Percentiles rank a stretch among this genome's conserved stretches.
Evolutionary conservation across 2,113 vertebrate species (phyloP).

Genomic region (Callospermophilus lateralis): DNA sequence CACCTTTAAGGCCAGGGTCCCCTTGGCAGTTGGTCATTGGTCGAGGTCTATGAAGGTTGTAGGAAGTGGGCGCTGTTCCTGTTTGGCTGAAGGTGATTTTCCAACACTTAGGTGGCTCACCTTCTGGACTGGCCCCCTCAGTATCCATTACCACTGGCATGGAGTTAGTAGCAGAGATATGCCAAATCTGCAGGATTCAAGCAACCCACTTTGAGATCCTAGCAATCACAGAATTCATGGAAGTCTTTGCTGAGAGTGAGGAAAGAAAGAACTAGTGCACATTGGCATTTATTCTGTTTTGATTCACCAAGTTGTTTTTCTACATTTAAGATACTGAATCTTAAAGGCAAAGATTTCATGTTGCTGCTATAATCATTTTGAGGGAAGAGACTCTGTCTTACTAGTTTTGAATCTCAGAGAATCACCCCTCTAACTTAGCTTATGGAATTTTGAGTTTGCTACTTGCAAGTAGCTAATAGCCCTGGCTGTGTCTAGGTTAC

Average conservation of each 20-base stretch:
- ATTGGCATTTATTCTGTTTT: not conserved
- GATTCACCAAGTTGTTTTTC: not conserved
- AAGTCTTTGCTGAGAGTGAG: not conserved
- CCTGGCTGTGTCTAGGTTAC: not conserved
- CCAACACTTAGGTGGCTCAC: not conserved
- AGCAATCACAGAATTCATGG: not conserved
- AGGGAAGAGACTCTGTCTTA: not conserved
- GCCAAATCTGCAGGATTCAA: not conserved
- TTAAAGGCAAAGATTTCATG: not conserved
- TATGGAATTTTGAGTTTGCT: not conserved
- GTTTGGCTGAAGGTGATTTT: not conserved
- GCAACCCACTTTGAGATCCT: not conserved
- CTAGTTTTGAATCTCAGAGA: not conserved
- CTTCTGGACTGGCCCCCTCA: not conserved
- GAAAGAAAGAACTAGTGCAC: not conserved
- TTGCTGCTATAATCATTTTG: not conserved
- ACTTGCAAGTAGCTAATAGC: not conserved
- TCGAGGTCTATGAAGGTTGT: not conserved
- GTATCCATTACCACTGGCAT: not conserved
- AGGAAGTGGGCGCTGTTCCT: accelerated
- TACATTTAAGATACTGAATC: not conserved
- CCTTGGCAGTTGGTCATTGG: not conserved
- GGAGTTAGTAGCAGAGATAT: not conserved
- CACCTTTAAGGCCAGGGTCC: not conserved
- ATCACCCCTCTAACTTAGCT: not conserved